Percentiles rank a stretch among this genome's conserved stretches.
phyloP scores from a whole-genome alignment of 2,888 invertebrate genomes.

The Cybosia mesomella region DNA sequence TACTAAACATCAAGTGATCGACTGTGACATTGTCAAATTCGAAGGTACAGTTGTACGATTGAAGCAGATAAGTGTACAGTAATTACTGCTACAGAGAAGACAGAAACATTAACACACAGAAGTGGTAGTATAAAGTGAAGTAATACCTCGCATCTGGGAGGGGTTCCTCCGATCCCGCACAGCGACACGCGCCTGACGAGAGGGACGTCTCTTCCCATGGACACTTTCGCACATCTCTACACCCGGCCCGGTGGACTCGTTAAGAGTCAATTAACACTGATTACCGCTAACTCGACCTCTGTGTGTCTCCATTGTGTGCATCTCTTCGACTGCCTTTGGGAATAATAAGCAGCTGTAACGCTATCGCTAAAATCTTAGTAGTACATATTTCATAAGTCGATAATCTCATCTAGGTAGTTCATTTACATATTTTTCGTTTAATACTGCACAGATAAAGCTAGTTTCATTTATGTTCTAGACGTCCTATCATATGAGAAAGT shows the following conservation, averaged over 20 bases:
- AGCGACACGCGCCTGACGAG: conserved; percentile 69
- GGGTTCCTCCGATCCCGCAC: conserved; percentile 63
- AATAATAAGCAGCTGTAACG: conserved; percentile 55
- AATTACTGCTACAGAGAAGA: conserved; percentile 44
- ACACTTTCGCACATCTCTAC: conserved; percentile 60
- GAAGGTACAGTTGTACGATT: conserved; percentile 34
- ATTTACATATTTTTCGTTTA: conserved; percentile 26
- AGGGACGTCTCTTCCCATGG: conserved; percentile 71
- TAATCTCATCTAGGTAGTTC: conserved; percentile 38
- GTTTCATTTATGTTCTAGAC: conserved; percentile 48
- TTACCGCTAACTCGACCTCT: conserved; percentile 70
- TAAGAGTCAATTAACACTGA: conserved; percentile 73
- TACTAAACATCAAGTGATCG: conserved; percentile 46
- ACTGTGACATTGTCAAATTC: conserved; percentile 13
- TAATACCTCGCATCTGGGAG: conserved; percentile 67
- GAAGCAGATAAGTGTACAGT: conserved; percentile 43
- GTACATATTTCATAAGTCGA: conserved; percentile 35
- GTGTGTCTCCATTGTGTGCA: conserved; percentile 55
- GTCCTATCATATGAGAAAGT: conserved; percentile 1
- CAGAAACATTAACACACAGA: conserved; percentile 47
- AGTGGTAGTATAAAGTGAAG: conserved; percentile 44
- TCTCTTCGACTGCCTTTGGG: conserved; percentile 52
- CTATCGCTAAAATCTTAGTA: conserved; percentile 48
- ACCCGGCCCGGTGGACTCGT: conserved; percentile 59
- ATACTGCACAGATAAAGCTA: conserved; percentile 57